Percentiles rank a stretch among this genome's conserved stretches.
Evolutionary conservation across 2,113 vertebrate genomes (phyloP).

Genomic region (Ifrita kowaldi): DNA sequence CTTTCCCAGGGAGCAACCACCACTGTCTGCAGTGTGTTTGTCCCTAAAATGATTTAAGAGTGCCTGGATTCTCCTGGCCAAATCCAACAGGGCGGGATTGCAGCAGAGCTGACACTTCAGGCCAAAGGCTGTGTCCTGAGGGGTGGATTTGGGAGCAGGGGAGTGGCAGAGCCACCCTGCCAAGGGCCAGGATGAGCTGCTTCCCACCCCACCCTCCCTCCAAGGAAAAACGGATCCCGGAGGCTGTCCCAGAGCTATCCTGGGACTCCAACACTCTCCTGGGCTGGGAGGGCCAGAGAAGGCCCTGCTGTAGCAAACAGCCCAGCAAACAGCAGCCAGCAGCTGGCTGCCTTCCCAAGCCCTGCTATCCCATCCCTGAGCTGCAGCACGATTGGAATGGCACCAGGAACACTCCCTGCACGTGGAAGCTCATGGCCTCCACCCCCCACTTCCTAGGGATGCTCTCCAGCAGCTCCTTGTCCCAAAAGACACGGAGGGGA

Average conservation of each 20-base stretch:
- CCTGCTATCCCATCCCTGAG: neutral
- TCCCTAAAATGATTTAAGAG: neutral
- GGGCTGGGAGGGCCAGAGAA: neutral
- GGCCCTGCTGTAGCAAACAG: fast-evolving
- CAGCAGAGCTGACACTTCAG: neutral
- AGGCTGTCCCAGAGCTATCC: neutral
- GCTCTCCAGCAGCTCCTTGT: neutral
- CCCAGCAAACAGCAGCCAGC: neutral
- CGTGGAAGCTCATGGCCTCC: neutral
- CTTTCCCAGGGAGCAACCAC: neutral
- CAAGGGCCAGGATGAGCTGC: neutral
- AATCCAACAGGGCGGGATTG: fast-evolving
- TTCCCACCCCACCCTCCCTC: neutral
- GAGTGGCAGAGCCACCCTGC: fast-evolving
- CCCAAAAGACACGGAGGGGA: fast-evolving
- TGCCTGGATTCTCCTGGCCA: neutral
- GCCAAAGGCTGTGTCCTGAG: neutral
- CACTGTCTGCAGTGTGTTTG: fast-evolving
- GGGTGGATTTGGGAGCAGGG: neutral
- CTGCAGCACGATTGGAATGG: neutral
- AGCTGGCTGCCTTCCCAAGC: neutral
- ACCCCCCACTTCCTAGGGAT: neutral
- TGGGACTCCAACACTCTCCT: fast-evolving
- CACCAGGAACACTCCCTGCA: neutral
- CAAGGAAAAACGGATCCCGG: neutral